Evolutionary conservation across 2,113 vertebrate genomes (phyloP).

Genomic region (Anolis carolinensis): DNA sequence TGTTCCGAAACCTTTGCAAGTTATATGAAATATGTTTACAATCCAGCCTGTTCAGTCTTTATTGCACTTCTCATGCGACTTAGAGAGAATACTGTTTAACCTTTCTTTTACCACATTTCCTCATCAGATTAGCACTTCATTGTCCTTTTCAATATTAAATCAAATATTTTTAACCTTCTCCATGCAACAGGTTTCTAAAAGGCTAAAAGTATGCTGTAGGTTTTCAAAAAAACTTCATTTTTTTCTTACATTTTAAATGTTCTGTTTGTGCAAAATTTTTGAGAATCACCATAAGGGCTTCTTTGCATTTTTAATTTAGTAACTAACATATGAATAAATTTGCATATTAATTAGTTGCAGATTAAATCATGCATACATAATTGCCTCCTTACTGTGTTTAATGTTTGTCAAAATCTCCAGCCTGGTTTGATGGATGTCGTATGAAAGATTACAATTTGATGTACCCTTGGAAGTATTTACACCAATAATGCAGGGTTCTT

Average conservation of each 20-base stretch:
- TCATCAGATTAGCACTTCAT: constrained; percentile 67
- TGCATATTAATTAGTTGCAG: constrained; percentile 99
- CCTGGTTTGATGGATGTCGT: constrained; percentile 86
- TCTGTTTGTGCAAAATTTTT: constrained; percentile 95
- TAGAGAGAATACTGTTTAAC: constrained; percentile 66
- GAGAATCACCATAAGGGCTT: constrained; percentile 99
- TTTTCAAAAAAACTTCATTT: constrained; percentile 75
- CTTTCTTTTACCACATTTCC: constrained; percentile 67
- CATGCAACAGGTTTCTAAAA: constrained; percentile 81
- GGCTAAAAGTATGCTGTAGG: constrained; percentile 71
- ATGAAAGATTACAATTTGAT: constrained; percentile 85
- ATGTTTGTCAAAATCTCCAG: constrained; percentile 91
- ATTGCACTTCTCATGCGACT: constrained; percentile 72
- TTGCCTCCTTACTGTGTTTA: constrained; percentile 90
- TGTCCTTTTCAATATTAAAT: constrained; percentile 64
- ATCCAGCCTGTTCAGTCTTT: constrained; percentile 70
- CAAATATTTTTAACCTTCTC: constrained; percentile 68
- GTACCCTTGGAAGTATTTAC: constrained; percentile 82
- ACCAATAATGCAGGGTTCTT: constrained; percentile 78
- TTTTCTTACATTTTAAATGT: constrained; percentile 89
- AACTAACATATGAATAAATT: constrained; percentile 99
- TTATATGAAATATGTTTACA: constrained; percentile 57
- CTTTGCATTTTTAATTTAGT: constrained; percentile 99
- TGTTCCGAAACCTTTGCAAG: constrained; percentile 33
- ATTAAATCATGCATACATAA: constrained; percentile 99